phyloP scores from a whole-genome alignment of 1,140 invertebrate species.

The Rhizoglyphus robini region DNA sequence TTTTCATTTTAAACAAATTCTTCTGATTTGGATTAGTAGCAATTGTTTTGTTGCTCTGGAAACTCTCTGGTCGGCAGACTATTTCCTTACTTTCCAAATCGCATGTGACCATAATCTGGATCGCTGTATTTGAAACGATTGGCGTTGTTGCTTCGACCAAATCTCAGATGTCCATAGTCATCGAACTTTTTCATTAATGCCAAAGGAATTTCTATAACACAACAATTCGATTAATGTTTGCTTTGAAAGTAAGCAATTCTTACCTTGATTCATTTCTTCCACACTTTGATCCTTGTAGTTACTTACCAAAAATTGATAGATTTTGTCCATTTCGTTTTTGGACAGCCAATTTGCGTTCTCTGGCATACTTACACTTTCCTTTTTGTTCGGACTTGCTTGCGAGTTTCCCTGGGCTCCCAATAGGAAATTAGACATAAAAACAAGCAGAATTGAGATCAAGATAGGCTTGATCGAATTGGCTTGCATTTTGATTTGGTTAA shows the following conservation, averaged over 20 bases:
- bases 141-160: constrained; percentile 37
- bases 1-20: not conserved
- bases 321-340: not conserved
- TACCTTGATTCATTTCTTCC: not conserved
- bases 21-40: not conserved
- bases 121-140: constrained; percentile 12
- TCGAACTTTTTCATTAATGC: constrained; percentile 37
- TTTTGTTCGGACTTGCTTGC: too few species aligned
- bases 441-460: too few species aligned
- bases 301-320: not conserved
- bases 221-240: not conserved
- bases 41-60: not conserved
- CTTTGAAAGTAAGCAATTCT: not conserved
- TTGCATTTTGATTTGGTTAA: too few species aligned
- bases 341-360: not conserved
- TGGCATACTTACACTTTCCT: not conserved
- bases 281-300: not conserved
- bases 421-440: too few species aligned
- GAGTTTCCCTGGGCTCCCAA: too few species aligned
- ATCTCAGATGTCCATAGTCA: constrained; percentile 49
- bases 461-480: too few species aligned
- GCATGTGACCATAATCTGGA: constrained; percentile 45
- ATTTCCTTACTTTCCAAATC: constrained; percentile 40
- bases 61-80: not conserved
- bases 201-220: not conserved